Percentiles rank a stretch among this genome's conserved stretches.
phyloP scores from a whole-genome alignment of 2,113 vertebrate genomes.

The Podocnemis expansa region DNA sequence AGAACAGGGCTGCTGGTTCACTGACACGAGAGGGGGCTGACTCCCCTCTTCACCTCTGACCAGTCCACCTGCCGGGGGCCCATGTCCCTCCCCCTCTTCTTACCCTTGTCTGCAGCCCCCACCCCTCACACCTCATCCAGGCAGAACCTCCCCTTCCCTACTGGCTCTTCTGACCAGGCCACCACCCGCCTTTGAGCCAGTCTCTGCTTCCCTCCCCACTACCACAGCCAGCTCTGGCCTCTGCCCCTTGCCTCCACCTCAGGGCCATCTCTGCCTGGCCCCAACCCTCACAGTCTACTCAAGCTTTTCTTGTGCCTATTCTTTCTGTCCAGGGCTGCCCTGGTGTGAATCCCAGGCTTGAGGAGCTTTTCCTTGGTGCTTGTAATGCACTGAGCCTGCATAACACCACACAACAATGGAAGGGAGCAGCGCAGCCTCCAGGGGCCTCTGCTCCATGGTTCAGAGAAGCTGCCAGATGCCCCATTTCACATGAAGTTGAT shows the following conservation, averaged over 20 bases:
- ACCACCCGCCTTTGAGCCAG: not conserved
- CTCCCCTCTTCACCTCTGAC: not conserved
- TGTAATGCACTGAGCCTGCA: not conserved
- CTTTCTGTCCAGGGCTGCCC: not conserved
- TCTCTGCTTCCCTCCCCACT: not conserved
- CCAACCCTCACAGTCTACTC: too few species aligned
- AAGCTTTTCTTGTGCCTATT: not conserved
- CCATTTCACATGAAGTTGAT: rapidly evolving
- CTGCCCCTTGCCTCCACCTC: not conserved
- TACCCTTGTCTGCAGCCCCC: not conserved
- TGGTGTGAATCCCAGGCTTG: rapidly evolving
- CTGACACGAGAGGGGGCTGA: not conserved
- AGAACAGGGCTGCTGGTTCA: not conserved
- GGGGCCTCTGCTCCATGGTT: too few species aligned
- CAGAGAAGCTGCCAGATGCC: not conserved
- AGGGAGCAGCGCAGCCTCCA: not conserved
- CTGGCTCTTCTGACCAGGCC: not conserved
- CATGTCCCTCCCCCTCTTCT: not conserved
- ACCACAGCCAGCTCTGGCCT: not conserved
- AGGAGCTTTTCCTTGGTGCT: not conserved
- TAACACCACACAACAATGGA: not conserved
- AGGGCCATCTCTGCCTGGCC: not conserved
- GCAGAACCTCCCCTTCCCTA: not conserved
- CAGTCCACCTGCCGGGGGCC: not conserved
- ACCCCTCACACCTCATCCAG: not conserved